These are phyloP conservation scores for Apotomis capreana DNA, from an alignment of 2,888 invertebrate genomes.

Conservation along the genomic window DNA sequence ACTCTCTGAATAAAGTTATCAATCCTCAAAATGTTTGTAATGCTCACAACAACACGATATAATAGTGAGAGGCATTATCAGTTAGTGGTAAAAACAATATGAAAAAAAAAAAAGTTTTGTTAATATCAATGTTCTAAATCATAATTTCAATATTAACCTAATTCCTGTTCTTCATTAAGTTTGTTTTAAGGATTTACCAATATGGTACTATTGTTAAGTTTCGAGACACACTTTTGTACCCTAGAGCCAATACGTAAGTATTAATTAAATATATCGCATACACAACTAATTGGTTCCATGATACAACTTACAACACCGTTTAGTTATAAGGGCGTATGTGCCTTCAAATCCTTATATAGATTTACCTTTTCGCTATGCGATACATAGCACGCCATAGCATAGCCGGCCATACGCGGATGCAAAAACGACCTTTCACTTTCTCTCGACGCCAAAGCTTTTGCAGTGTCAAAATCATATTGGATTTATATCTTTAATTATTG, in stretches of 20 bases:
- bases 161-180: no score
- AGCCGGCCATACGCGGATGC: conserved; percentile 46
- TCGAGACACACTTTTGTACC: not conserved
- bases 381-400: conserved; percentile 1
- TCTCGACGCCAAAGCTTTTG: conserved; percentile 50
- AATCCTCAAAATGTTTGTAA: no score
- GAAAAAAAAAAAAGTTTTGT: no score
- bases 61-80: no score
- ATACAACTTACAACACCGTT: not conserved
- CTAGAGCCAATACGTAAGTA: not conserved
- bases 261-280: not conserved
- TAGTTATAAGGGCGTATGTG: not conserved
- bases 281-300: not conserved
- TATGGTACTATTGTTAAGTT: not conserved
- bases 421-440: conserved; percentile 75
- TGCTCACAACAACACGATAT: no score
- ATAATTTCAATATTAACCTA: no score
- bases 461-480: conserved; percentile 48
- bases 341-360: not conserved
- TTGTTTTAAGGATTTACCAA: not conserved
- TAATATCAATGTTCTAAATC: no score
- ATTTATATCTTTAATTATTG: conserved; percentile 4
- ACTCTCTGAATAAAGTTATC: no score
- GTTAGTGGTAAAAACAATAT: no score
- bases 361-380: not conserved